phyloP scores from a whole-genome alignment of 2,113 vertebrate species.

The Gallinago undulata region DNA sequence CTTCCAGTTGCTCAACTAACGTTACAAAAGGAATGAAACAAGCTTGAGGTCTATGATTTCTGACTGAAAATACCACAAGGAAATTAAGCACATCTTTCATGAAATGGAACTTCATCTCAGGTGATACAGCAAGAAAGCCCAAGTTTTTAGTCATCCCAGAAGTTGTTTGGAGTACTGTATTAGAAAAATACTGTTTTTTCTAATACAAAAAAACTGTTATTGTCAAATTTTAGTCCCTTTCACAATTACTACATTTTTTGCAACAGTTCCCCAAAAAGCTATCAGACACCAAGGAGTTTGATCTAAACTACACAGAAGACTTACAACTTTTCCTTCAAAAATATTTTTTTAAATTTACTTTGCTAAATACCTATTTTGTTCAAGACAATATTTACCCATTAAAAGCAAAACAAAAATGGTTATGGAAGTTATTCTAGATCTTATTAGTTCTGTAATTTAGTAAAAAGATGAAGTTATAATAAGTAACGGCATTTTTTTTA shows the following conservation, averaged over 20 bases:
- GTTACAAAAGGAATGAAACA: not conserved
- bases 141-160: not conserved
- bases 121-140: not conserved
- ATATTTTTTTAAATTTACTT: not conserved
- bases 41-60: not conserved
- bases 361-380: not conserved
- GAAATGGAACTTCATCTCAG: not conserved
- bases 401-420: not conserved
- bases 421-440: not conserved
- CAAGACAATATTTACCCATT: not conserved
- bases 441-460: not conserved
- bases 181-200: not conserved
- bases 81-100: not conserved
- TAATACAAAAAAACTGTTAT: too few species aligned
- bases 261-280: not conserved
- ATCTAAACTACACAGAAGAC: not conserved
- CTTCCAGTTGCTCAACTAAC: not conserved
- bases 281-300: not conserved
- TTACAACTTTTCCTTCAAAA: not conserved
- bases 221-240: not conserved
- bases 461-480: not conserved
- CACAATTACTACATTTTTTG: not conserved
- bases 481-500: not conserved
- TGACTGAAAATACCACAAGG: not conserved
- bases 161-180: not conserved